Evolutionary conservation across 2,113 vertebrate species (phyloP).

Genomic region (Psammodynastes pulverulentus): DNA sequence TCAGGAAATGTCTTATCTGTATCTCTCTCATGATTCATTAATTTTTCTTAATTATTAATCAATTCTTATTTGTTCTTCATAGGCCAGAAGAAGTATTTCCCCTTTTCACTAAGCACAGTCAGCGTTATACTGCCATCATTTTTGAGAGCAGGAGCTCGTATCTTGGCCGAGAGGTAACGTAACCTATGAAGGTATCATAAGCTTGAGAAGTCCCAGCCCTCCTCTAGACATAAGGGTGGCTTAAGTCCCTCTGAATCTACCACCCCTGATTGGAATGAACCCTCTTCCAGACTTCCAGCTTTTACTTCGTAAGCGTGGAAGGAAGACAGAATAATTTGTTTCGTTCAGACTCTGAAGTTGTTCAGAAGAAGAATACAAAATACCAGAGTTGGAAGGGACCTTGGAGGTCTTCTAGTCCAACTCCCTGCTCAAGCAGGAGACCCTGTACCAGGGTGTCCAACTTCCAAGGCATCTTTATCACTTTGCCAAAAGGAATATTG

Average conservation of each 20-base stretch:
- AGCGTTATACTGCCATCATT: constrained; percentile 74
- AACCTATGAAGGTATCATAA: not conserved
- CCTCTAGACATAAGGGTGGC: not conserved
- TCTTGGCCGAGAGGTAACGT: constrained; percentile 77
- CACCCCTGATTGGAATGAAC: not conserved
- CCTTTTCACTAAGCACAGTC: constrained; percentile 58
- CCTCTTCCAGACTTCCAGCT: not conserved
- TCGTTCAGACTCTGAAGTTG: not conserved
- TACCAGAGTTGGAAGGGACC: not conserved
- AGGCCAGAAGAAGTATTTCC: constrained; percentile 70
- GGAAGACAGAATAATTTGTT: not conserved
- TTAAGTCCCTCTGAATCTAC: not conserved
- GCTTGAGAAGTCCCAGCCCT: not conserved
- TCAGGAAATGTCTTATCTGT: not conserved
- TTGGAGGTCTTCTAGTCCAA: not conserved
- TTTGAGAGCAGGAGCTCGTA: constrained; percentile 77
- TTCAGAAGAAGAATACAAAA: not conserved
- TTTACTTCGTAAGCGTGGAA: not conserved
- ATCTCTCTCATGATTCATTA: constrained; percentile 1
- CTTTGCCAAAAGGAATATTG: too few species aligned
- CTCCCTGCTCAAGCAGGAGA: not conserved
- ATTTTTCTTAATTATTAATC: not conserved
- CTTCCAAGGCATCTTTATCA: not conserved
- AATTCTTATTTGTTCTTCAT: not conserved
- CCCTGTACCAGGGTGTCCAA: too few species aligned